These are phyloP conservation scores for Lasioglossum oenotherae DNA, from an alignment of 2,888 invertebrate genomes.

Conservation along the genomic window DNA sequence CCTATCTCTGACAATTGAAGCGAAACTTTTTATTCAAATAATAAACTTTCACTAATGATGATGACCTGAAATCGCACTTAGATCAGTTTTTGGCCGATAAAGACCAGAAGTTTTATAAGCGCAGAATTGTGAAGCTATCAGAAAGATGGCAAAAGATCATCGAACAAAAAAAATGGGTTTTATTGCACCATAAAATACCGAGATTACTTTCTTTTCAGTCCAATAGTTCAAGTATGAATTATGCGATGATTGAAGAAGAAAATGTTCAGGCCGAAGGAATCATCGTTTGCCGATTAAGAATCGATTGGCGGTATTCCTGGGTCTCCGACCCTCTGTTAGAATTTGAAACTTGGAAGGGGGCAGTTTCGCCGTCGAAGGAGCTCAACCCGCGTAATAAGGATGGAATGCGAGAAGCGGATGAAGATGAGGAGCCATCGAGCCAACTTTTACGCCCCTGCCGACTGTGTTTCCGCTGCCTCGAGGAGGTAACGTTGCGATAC, in stretches of 20 bases:
- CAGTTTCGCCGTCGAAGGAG: slow-evolving; percentile 51
- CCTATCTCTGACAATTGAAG: too few species aligned
- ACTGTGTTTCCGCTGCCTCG: slow-evolving; percentile 32
- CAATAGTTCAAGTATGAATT: background rate
- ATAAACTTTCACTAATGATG: too few species aligned
- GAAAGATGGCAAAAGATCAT: too few species aligned
- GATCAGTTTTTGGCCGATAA: too few species aligned
- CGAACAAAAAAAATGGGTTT: too few species aligned
- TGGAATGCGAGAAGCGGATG: slow-evolving; percentile 77
- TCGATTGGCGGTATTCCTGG: slow-evolving; percentile 9
- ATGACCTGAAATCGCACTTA: too few species aligned
- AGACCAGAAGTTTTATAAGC: too few species aligned
- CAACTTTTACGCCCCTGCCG: slow-evolving; percentile 64
- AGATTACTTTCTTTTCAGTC: too few species aligned
- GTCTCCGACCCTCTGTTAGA: slow-evolving; percentile 2
- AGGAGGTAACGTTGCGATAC: slow-evolving; percentile 26
- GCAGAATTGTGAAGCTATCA: too few species aligned
- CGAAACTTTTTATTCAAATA: too few species aligned
- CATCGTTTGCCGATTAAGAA: slow-evolving; percentile 23
- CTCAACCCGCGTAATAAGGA: slow-evolving; percentile 74
- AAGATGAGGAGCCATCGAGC: slow-evolving; percentile 50
- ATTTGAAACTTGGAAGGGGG: slow-evolving; percentile 29
- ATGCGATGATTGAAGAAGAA: background rate
- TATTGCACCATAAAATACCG: too few species aligned
- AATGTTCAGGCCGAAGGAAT: too few species aligned